Evolutionary conservation across 2,888 invertebrate species (phyloP).

Genomic region (Bimastos eiseni): DNA sequence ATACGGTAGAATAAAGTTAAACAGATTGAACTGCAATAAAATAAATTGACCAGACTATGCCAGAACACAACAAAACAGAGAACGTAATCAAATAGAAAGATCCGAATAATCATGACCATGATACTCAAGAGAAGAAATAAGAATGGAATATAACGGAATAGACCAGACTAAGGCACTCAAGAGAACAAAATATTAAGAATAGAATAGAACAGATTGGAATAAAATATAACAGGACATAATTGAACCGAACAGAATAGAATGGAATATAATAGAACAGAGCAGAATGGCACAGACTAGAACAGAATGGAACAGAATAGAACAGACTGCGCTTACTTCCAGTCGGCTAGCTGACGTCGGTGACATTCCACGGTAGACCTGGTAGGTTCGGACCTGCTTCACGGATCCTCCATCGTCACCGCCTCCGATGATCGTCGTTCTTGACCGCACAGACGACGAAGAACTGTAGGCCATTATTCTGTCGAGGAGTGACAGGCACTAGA

Average conservation of each 20-base stretch:
- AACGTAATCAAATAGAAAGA: no score
- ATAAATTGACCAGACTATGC: no score
- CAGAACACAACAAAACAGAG: no score
- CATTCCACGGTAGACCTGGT: conserved; percentile 61
- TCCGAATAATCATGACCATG: no score
- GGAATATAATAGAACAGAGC: not conserved
- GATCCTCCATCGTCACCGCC: conserved; percentile 35
- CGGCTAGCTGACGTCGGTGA: conserved; percentile 60
- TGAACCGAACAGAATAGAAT: not conserved
- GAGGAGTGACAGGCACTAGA: not conserved
- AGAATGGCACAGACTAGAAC: not conserved
- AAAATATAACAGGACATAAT: not conserved
- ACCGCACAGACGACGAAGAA: conserved; percentile 2
- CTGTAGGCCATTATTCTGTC: not conserved
- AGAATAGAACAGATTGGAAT: not conserved
- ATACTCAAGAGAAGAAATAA: not conserved
- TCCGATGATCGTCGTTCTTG: conserved; percentile 24
- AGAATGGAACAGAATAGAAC: not conserved
- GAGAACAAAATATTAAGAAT: not conserved
- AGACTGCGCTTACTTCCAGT: conserved; percentile 54
- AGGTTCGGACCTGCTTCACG: conserved; percentile 45
- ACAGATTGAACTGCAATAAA: no score
- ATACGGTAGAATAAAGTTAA: no score
- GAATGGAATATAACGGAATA: not conserved
- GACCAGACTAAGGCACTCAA: not conserved